Percentiles rank a stretch among this genome's conserved stretches.
Conservation (phyloP, 2,888 invertebrate genomes). For the Linnaemya vulpina region DNA sequence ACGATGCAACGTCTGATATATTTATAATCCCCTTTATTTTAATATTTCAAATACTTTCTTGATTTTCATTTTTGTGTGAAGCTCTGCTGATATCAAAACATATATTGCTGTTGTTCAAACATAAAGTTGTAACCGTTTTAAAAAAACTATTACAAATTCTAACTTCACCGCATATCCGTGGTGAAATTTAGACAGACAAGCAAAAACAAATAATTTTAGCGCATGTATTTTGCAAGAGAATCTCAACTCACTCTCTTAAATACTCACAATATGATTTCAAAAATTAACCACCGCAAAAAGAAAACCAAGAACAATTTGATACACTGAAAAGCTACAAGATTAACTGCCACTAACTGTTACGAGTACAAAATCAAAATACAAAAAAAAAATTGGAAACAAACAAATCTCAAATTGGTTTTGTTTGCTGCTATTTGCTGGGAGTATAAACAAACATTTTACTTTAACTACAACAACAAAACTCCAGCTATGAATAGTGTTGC, state of each 20-base stretch:
- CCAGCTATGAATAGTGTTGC: background rate
- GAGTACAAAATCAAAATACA: background rate
- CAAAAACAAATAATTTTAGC: conserved; percentile 16
- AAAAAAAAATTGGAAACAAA: conserved; percentile 8
- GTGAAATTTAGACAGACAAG: conserved; percentile 10
- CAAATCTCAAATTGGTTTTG: conserved; percentile 15
- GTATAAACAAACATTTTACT: conserved; percentile 4
- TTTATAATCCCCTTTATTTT: too few species aligned
- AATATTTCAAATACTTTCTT: too few species aligned
- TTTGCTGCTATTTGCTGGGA: conserved; percentile 36
- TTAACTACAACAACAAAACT: background rate
- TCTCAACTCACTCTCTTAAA: background rate
- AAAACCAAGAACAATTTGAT: background rate
- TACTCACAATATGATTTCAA: background rate
- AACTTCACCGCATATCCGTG: conserved; percentile 64
- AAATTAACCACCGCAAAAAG: background rate
- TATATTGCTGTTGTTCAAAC: too few species aligned
- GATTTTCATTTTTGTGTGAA: too few species aligned
- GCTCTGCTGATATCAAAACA: too few species aligned
- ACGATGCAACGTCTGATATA: too few species aligned
- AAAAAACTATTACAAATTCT: conserved; percentile 19
- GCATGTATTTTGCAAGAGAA: conserved; percentile 27
- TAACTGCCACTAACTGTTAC: conserved; percentile 47
- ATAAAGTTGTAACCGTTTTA: conserved; percentile 3
- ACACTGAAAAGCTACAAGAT: conserved; percentile 13